These are phyloP conservation scores for Campylomormyrus numenius DNA, from an alignment of 2,113 vertebrate species.

Conservation along the genomic window DNA sequence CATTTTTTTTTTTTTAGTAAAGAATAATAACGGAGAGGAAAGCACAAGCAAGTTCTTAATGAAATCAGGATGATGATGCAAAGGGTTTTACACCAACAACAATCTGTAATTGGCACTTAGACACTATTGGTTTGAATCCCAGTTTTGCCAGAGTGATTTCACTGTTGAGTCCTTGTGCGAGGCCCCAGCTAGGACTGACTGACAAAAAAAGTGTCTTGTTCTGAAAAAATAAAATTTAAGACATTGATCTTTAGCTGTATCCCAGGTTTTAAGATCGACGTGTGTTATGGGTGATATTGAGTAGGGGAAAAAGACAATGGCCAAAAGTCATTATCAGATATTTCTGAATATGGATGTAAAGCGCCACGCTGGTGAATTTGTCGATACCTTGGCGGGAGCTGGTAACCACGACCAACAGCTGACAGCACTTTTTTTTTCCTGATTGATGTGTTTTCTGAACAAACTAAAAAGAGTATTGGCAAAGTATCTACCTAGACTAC, in stretches of 20 bases:
- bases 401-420: neutral
- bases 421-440: neutral
- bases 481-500: slow-evolving; percentile 18
- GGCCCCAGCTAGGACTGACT: neutral
- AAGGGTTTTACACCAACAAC: neutral
- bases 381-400: neutral
- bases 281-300: neutral
- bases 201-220: neutral
- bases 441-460: slow-evolving; percentile 17
- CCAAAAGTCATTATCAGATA: neutral
- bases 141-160: neutral
- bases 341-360: neutral
- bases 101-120: neutral
- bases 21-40: neutral
- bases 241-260: neutral
- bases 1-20: slow-evolving; percentile 17
- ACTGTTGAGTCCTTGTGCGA: neutral
- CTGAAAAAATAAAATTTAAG: neutral
- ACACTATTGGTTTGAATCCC: neutral
- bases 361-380: neutral
- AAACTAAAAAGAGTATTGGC: slow-evolving; percentile 51
- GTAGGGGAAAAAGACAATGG: neutral
- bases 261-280: neutral
- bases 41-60: neutral
- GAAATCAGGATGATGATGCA: neutral